phyloP scores from a whole-genome alignment of 2,888 invertebrate species.

The Idaea aversata region DNA sequence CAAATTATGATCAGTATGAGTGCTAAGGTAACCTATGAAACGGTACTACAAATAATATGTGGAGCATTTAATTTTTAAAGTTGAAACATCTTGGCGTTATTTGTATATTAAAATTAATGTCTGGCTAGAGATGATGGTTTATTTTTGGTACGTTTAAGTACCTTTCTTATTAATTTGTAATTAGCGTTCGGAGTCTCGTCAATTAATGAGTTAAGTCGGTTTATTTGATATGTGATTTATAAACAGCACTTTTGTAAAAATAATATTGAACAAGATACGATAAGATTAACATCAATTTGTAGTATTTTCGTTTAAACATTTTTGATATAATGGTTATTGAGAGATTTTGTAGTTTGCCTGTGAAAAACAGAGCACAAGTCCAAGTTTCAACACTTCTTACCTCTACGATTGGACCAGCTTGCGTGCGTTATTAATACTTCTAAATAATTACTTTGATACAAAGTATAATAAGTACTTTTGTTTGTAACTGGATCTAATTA shows the following conservation, averaged over 20 bases:
- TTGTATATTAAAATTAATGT: constrained; percentile 24
- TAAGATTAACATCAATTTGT: constrained; percentile 35
- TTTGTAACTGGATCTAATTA: neutral
- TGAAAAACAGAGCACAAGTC: neutral
- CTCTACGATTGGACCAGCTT: neutral
- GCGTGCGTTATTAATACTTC: neutral
- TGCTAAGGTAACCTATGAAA: constrained; percentile 7
- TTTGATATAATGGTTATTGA: neutral
- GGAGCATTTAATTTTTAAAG: constrained; percentile 5
- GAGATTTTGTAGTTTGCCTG: neutral
- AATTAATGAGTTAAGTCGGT: constrained; percentile 39
- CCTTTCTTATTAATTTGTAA: constrained; percentile 34
- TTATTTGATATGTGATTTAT: constrained; percentile 31
- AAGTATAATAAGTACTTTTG: neutral
- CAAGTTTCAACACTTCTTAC: neutral
- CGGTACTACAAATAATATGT: constrained; percentile 19
- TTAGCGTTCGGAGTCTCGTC: constrained; percentile 39
- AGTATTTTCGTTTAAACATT: neutral
- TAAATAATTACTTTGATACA: neutral
- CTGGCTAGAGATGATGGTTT: constrained; percentile 29
- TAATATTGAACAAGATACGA: constrained; percentile 30
- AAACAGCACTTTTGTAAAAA: constrained; percentile 2
- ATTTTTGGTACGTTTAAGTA: constrained; percentile 44
- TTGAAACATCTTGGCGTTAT: constrained; percentile 4
- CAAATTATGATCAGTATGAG: constrained; percentile 15